Conservation (phyloP, 1,140 invertebrate genomes). For the Caenorhabditis tropicalis region DNA sequence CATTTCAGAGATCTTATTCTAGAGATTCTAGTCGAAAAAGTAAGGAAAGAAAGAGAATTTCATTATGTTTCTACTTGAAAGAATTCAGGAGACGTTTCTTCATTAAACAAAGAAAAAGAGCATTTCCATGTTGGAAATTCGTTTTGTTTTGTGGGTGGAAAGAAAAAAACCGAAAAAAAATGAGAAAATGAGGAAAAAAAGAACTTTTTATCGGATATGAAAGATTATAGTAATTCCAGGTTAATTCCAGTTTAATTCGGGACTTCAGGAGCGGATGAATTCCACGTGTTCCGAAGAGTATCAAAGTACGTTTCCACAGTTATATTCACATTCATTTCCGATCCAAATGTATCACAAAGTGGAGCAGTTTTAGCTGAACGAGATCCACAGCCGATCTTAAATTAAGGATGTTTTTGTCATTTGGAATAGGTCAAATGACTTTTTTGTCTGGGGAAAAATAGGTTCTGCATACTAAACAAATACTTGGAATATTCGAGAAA, state of each 20-base stretch:
- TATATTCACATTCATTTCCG: background rate
- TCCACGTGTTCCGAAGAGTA: background rate
- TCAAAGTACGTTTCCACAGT: background rate
- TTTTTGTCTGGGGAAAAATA: too few species aligned
- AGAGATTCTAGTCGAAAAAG: too few species aligned
- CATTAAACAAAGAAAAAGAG: background rate
- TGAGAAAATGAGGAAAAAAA: background rate
- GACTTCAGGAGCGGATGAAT: background rate
- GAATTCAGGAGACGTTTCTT: background rate
- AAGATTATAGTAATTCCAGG: background rate
- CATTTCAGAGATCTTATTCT: too few species aligned
- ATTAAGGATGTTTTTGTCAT: background rate
- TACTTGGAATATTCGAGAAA: too few species aligned
- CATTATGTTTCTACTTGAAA: background rate
- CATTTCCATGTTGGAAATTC: background rate
- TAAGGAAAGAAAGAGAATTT: too few species aligned
- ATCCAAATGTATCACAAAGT: background rate
- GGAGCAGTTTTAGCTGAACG: background rate
- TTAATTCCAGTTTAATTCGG: too few species aligned
- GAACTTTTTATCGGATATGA: background rate
- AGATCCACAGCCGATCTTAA: background rate
- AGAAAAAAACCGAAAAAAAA: background rate
- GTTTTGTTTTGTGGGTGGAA: background rate
- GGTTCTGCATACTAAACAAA: too few species aligned
- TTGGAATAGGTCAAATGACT: background rate